Evolutionary conservation across 2,113 vertebrate species (phyloP).

Genomic region (Hippoglossus stenolepis): DNA sequence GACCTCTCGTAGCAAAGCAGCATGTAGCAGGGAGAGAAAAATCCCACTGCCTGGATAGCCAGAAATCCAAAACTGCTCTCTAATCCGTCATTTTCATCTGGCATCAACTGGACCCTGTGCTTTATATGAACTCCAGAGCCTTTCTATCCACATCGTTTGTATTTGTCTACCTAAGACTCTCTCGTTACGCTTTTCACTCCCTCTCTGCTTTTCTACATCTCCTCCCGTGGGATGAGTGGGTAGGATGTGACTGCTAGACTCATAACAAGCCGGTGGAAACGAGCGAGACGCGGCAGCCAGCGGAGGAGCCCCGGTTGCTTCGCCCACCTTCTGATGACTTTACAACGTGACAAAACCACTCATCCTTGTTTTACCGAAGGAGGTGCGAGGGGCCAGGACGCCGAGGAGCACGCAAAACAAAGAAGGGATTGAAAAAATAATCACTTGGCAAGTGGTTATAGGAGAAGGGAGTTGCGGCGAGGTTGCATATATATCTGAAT

Average conservation of each 20-base stretch:
- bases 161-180: neutral
- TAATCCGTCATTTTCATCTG: neutral
- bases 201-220: slow-evolving; percentile 21
- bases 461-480: neutral
- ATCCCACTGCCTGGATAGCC: neutral
- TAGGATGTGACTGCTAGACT: slow-evolving; percentile 77
- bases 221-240: slow-evolving; percentile 61
- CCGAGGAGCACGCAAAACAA: slow-evolving; percentile 7
- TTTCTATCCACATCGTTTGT: neutral
- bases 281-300: slow-evolving; percentile 63
- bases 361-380: slow-evolving; percentile 34
- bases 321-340: slow-evolving; percentile 81
- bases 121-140: neutral
- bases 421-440: neutral
- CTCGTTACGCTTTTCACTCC: slow-evolving; percentile 10
- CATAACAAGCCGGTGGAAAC: slow-evolving; percentile 76
- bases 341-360: slow-evolving; percentile 73
- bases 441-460: slow-evolving; percentile 2
- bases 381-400: slow-evolving; percentile 24
- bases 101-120: slow-evolving; percentile 12
- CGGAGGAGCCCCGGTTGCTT: slow-evolving; percentile 57
- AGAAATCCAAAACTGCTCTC: neutral
- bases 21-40: neutral
- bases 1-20: neutral
- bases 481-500: neutral